A percentile compares a stretch with the other conserved stretches of the same genome.
These are phyloP conservation scores for Hippolais icterina DNA, from an alignment of 2,113 vertebrate genomes.

Conservation along the genomic window DNA sequence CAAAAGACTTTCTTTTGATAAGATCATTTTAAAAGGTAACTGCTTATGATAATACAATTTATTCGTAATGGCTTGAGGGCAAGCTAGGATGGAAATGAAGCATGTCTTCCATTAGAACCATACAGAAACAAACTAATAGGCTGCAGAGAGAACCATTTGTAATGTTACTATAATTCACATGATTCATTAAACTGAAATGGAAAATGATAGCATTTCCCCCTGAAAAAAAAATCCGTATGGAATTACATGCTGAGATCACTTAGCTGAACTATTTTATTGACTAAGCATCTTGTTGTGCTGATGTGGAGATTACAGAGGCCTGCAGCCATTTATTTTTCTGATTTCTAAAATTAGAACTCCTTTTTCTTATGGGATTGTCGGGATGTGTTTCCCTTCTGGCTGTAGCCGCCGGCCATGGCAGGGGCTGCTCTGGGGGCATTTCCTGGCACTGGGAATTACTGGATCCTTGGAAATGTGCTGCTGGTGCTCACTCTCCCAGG, in stretches of 20 bases:
- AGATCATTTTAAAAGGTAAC: slow-evolving; percentile 87
- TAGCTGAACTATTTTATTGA: slow-evolving; percentile 89
- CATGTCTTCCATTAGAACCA: slow-evolving; percentile 97
- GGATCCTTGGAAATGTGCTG: not conserved
- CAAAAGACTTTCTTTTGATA: slow-evolving; percentile 78
- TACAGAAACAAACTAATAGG: slow-evolving; percentile 99
- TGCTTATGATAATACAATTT: slow-evolving; percentile 94
- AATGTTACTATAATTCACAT: slow-evolving; percentile 99
- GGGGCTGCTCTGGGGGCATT: not conserved
- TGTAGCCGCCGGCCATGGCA: not conserved
- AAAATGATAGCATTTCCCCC: slow-evolving; percentile 93
- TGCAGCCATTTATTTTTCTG: slow-evolving; percentile 43
- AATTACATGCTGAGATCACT: slow-evolving; percentile 88
- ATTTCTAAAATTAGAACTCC: slow-evolving; percentile 51
- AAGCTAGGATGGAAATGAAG: slow-evolving; percentile 89
- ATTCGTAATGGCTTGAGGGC: slow-evolving; percentile 88
- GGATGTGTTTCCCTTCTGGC: not conserved
- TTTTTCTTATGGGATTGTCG: not conserved
- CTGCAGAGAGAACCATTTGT: slow-evolving; percentile 97
- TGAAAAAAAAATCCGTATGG: slow-evolving; percentile 85
- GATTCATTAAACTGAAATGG: slow-evolving; percentile 99
- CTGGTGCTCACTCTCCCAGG: not conserved
- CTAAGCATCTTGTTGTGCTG: slow-evolving; percentile 87
- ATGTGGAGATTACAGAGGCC: slow-evolving; percentile 74
- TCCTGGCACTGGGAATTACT: not conserved